These are phyloP conservation scores for Crossaster papposus DNA, from an alignment of 53 echinoderm and acorn worm species.

Conservation along the genomic window DNA sequence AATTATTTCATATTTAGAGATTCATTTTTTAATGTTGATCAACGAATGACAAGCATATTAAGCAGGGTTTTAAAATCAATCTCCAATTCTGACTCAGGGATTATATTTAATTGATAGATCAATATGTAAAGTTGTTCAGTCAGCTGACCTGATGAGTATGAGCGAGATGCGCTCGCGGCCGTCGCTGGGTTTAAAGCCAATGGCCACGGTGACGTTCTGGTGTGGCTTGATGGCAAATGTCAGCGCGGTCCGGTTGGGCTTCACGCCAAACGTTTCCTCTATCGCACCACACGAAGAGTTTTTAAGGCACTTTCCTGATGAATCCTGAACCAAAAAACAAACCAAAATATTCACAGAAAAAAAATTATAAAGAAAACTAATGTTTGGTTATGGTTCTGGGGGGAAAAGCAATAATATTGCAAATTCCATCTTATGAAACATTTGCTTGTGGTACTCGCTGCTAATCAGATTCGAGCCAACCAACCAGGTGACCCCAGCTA, in stretches of 20 bases:
- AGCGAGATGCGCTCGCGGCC: conserved; percentile 89
- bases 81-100: neutral
- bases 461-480: too few relatives aligned
- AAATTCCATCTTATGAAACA: too few relatives aligned
- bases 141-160: conserved; percentile 82
- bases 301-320: conserved; percentile 81
- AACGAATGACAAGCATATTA: too few relatives aligned
- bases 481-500: too few relatives aligned
- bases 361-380: neutral
- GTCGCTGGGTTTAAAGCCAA: conserved; percentile 91
- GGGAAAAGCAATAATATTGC: too few relatives aligned
- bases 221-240: conserved; percentile 79
- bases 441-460: too few relatives aligned
- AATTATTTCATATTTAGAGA: too few relatives aligned
- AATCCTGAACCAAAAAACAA: conserved; percentile 52
- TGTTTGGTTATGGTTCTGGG: too few relatives aligned
- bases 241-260: conserved; percentile 70
- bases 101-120: too few relatives aligned
- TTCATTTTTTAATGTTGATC: too few relatives aligned
- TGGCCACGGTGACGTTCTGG: conserved; percentile 84
- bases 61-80: neutral
- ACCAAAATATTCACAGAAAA: too few relatives aligned
- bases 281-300: conserved; percentile 68
- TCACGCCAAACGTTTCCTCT: conserved; percentile 76
- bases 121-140: neutral